A percentile compares a stretch with the other conserved stretches of the same genome.
phyloP scores from a whole-genome alignment of 2,797 vertebrate species.

The Megalops cyprinoides region DNA sequence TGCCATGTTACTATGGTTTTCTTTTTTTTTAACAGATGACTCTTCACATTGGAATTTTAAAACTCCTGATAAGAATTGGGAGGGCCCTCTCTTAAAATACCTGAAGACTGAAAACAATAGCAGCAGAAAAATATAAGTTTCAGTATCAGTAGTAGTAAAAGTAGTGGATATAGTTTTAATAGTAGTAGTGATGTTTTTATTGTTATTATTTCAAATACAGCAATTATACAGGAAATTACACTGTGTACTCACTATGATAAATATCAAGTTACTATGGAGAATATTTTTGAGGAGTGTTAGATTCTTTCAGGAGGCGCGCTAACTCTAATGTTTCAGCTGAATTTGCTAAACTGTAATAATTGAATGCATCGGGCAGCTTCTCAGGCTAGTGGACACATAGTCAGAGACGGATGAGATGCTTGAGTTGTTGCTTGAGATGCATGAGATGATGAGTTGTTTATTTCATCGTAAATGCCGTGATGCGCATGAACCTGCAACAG shows the following conservation, averaged over 20 bases:
- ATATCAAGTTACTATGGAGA: too few relatives aligned
- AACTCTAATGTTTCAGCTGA: neutral
- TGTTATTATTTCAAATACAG: neutral
- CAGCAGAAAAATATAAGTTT: neutral
- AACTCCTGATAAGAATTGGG: slow-evolving; percentile 2
- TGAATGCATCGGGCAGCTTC: neutral
- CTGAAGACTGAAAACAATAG: neutral
- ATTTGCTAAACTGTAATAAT: neutral
- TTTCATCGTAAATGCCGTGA: too few relatives aligned
- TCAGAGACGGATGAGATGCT: neutral
- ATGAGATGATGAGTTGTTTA: too few relatives aligned
- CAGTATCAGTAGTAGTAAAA: neutral
- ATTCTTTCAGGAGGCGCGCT: neutral
- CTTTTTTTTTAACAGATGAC: too few relatives aligned
- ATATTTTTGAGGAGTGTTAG: neutral
- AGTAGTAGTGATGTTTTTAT: neutral
- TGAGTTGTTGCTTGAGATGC: too few relatives aligned
- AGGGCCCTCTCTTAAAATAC: neutral
- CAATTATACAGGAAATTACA: too few relatives aligned
- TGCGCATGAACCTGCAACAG: too few relatives aligned
- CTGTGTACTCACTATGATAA: too few relatives aligned
- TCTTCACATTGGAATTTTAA: slow-evolving; percentile 2
- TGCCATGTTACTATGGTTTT: neutral
- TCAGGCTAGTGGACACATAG: neutral
- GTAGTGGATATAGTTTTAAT: too few relatives aligned